These are phyloP conservation scores for Drosophila mayaguana DNA, from an alignment of 2,888 invertebrate species.

Conservation along the genomic window DNA sequence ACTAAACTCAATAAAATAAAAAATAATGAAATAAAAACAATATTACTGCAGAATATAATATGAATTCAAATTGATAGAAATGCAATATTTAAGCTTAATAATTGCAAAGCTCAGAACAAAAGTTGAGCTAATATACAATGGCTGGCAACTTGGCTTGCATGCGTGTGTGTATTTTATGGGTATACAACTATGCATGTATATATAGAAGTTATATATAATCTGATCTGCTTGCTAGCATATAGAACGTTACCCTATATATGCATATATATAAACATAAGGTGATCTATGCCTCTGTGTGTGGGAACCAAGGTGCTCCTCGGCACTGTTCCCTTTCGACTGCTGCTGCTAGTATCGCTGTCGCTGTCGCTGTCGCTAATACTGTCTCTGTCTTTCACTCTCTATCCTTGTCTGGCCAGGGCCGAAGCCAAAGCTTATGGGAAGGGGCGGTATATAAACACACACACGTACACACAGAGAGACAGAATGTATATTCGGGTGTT, in stretches of 20 bases:
- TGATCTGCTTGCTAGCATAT: constrained; percentile 6
- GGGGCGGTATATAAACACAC: constrained; percentile 73
- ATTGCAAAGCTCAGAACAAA: background rate
- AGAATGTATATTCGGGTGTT: constrained; percentile 14
- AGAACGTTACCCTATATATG: background rate
- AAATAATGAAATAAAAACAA: background rate
- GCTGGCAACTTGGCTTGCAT: background rate
- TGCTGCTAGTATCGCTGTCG: background rate
- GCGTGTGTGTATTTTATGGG: no score
- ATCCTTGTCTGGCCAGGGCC: constrained; percentile 42
- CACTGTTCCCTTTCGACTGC: constrained; percentile 6
- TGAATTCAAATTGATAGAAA: background rate
- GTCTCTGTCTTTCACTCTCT: background rate
- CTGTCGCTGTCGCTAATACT: background rate
- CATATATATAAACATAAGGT: constrained; percentile 42
- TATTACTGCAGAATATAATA: background rate
- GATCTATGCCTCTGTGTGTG: constrained; percentile 65
- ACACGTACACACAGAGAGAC: background rate
- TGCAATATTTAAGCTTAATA: background rate
- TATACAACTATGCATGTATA: background rate
- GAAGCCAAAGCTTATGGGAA: constrained; percentile 57
- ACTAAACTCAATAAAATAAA: no score
- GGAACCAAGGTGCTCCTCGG: constrained; percentile 52
- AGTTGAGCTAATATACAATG: background rate
- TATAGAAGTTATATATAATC: background rate